phyloP scores from a whole-genome alignment of 2,888 invertebrate species.

The Callyntrura sp. region DNA sequence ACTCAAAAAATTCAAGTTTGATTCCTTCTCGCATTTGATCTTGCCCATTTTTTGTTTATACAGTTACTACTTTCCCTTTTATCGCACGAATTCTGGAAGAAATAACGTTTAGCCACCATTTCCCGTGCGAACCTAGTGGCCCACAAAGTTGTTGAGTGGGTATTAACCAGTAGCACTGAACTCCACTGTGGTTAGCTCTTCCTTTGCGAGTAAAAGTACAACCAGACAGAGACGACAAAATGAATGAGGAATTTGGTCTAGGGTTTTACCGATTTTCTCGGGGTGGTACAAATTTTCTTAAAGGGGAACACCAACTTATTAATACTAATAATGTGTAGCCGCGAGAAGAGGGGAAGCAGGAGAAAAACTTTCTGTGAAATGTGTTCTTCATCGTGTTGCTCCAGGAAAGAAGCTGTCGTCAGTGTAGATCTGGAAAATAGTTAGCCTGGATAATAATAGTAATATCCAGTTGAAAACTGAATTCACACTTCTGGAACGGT shows the following conservation, averaged over 20 bases:
- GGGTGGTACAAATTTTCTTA: neutral
- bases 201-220: neutral
- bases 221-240: neutral
- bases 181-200: neutral
- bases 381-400: neutral
- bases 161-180: neutral
- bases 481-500: conserved; percentile 6
- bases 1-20: conserved; percentile 19
- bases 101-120: neutral
- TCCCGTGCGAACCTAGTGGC: conserved; percentile 13
- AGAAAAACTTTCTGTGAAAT: neutral
- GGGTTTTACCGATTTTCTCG: neutral
- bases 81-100: neutral
- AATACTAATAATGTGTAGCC: neutral
- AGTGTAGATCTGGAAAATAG: neutral
- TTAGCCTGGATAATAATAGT: too few species aligned
- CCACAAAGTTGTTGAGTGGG: neutral
- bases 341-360: neutral
- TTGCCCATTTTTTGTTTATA: neutral
- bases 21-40: neutral
- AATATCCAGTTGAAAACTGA: neutral
- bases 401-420: neutral
- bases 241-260: neutral
- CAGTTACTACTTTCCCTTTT: neutral
- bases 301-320: neutral